A percentile compares a stretch with the other conserved stretches of the same genome.
Conservation (phyloP, 2,888 invertebrate genomes). For the Drosophila suboccidentalis region DNA sequence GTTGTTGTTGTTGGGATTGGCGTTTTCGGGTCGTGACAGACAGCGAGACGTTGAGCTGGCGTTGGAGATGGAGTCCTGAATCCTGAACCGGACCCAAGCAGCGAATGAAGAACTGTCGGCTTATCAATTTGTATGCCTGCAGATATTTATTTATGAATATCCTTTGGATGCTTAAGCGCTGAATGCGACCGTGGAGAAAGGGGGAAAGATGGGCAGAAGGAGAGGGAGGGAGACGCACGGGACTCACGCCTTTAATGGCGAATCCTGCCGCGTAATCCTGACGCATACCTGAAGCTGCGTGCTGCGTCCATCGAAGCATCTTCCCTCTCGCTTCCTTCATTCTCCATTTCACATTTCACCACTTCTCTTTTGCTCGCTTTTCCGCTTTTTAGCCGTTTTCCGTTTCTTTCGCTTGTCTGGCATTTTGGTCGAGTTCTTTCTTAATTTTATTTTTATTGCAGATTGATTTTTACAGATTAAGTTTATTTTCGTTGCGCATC, state of each 20-base stretch:
- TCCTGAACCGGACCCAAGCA: constrained; percentile 18
- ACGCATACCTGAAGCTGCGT: constrained; percentile 68
- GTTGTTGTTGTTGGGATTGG: constrained; percentile 45
- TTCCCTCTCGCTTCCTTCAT: constrained; percentile 11
- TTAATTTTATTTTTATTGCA: constrained; percentile 81
- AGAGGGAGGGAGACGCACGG: background rate
- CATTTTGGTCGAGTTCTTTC: constrained; percentile 54
- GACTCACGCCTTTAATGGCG: constrained; percentile 56
- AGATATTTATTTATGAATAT: constrained; percentile 81
- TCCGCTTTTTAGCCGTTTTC: constrained; percentile 3
- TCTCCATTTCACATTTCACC: background rate
- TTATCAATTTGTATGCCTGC: constrained; percentile 79
- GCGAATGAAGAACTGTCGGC: constrained; percentile 55
- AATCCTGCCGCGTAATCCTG: constrained; percentile 71
- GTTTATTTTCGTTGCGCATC: constrained; percentile 46
- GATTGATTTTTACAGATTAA: constrained; percentile 78
- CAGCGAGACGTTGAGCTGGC: constrained; percentile 30
- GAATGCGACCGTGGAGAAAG: background rate
- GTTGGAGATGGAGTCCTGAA: background rate
- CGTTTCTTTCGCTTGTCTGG: constrained; percentile 35
- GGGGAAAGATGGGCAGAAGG: background rate
- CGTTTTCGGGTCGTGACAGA: constrained; percentile 58
- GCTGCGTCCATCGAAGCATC: constrained; percentile 8
- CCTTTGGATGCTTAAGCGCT: constrained; percentile 62
- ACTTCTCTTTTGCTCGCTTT: background rate